Base-by-base conservation (phyloP, 1,140 invertebrate species). In the Pogonomyrmex californicus region DNA sequence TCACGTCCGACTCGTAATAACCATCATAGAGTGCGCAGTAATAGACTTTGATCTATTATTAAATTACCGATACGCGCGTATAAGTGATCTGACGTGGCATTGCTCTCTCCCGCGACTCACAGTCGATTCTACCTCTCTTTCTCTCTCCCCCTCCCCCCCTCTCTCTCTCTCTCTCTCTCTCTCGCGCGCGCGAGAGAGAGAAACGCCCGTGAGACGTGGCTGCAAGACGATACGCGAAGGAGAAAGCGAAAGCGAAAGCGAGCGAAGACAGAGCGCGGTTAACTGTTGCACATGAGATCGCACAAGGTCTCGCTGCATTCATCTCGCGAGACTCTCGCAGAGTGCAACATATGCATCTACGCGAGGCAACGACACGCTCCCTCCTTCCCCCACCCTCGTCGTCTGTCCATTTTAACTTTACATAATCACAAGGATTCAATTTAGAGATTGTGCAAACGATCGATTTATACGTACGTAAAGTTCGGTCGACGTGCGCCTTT, bases 181-280 rank as follows among this genome's bases (percentile, higher is more conserved):
- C n/a, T n/a, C n/a, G n/a, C 23, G 23, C 23, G 23, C 23, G 0
- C 23, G 23, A 23, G n/a, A n/a, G 7, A 14, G 36, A 81, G 33
- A 23, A 38, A 51, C 65, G 30, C 38, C 30, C 54, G 44, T 10
- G 79, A 82, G 44, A 82, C 60, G 85, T 82, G 82, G 71, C 44
- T 41, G 47, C 77, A 44, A 71, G 77, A 68, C 49, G 51, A 36
- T 36, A 71, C 76, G 65, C 63, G 54, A 86, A 85, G 75, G 77
- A 83, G 85, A 86, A 70, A 86, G 54, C 51, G 66, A 71, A 62
- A 86, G 85, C 76, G 77, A 86, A 60, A 86, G 76, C 75, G 33
- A 62, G 49, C 62, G 33, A 47, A 41, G 30, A 68, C 79, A 66
- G 71, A 30, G 49, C n/a, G 49, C 23, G 23, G 49, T 79, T 23